Base-by-base conservation (phyloP, 2,888 invertebrate genomes). In the Tridacna crocea region DNA sequence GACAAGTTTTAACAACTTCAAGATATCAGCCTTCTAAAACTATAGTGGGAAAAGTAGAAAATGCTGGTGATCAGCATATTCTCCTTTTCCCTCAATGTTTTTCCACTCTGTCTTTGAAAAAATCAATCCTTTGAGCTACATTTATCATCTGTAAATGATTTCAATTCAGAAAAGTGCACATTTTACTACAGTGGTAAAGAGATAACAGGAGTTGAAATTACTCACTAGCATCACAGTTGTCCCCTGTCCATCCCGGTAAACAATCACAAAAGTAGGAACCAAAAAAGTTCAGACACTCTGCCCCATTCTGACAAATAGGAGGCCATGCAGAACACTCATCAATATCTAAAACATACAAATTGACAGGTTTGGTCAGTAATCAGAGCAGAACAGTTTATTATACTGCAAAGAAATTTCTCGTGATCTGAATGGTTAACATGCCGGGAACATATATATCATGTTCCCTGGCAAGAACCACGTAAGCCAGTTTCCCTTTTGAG, bases 191-290 rank as follows among this genome's bases (percentile, higher is more conserved):
- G n/a, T n/a, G n/a, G n/a, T n/a, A n/a, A n/a, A n/a, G n/a, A n/a
- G n/a, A n/a, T n/a, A n/a, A n/a, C n/a, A n/a, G 1, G 17, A 55
- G 11, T 10, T 3, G 17, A 55, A 55, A 19, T 11, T 72, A 51
- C 73, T 47, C 47, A 77, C 77, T 75, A 15, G 75, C 24, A 15
- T 61, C 26, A 36, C 84, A 84, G 58, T 70, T 19, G 0, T 46
- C 36, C 15, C 82, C 82, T 3, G 47, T 55, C 63, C 70, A 85
- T 15, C 78, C 78, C 10, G 60, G 15, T 0, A 61, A 36, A 68
- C 83, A 83, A 13, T 75, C 19, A 68, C 83, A 83, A 0, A 6
- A 19, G 22, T 68, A 83, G 24, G 65, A 51, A 0, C 85, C 85
- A 10, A 58, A n/a, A 11, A 61, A 19, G 51, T 85, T 85, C 15